phyloP scores from a whole-genome alignment of 2,888 invertebrate species.

The Hydriomena furcata region DNA sequence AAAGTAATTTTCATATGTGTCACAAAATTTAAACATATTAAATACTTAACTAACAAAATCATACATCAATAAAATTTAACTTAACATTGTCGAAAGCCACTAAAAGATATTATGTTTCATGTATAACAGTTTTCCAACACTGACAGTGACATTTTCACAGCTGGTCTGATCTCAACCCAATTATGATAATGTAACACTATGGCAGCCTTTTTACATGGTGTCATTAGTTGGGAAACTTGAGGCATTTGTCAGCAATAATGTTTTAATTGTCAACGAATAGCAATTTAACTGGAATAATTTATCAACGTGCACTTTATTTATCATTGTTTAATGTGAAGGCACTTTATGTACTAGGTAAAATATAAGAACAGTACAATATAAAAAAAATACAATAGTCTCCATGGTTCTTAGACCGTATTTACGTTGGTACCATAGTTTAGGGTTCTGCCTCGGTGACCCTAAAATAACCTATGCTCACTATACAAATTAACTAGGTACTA shows the following conservation, averaged over 20 bases:
- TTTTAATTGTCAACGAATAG: neutral
- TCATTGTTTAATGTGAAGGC: constrained; percentile 63
- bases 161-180: neutral
- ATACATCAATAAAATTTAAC: constrained; percentile 53
- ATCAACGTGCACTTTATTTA: constrained; percentile 49
- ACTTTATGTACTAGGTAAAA: constrained; percentile 48
- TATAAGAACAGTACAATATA: neutral
- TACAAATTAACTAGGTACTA: no score
- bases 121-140: constrained; percentile 6
- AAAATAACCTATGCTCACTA: no score
- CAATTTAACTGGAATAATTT: constrained; percentile 14
- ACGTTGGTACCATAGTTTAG: no score
- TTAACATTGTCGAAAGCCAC: constrained; percentile 61
- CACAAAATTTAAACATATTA: constrained; percentile 69
- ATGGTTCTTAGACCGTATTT: neutral
- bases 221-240: constrained; percentile 18
- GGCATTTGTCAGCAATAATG: no score
- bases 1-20: constrained; percentile 75
- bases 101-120: constrained; percentile 45
- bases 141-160: constrained; percentile 14
- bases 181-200: constrained; percentile 6
- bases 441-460: no score
- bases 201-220: constrained; percentile 13
- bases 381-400: neutral
- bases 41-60: constrained; percentile 59